Evolutionary conservation across 2,797 vertebrate species (phyloP), one percentile per base, ranked within the genome.

Genomic region (Leuciscus waleckii): DNA sequence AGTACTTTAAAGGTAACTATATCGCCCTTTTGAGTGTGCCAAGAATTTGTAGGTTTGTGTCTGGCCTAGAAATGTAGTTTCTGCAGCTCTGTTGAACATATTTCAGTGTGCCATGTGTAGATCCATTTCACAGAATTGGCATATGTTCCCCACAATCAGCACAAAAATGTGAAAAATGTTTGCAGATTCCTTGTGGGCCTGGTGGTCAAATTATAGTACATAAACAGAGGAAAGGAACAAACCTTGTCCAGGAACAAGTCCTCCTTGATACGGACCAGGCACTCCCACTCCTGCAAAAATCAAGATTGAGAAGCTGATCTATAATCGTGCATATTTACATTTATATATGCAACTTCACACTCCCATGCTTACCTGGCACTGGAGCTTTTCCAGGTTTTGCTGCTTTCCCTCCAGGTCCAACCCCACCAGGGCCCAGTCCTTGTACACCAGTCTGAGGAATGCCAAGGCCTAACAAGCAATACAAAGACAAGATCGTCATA

Each of bases 251-350:
- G 97, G 96, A 39, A 98, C 94, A 70, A 97, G 90, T 0, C 97
- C 97, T 0, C 97, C 97, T 8, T 98, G 98, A 85, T 97, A 98
- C 63, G 96, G 97, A 87, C 98, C 98, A 83, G 97, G 98, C 35
- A 99, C 94, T 29, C 97, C 97, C 85, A 98, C 96, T 88, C 98
- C 98, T 99, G 93, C 6, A 87, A 82, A 69, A 89, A 87, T 71
- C 78, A 11, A 79, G 75, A 7, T 5, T 21, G 63, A 29, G 32
- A 5, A 29, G 32, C 39, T 46, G 39, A 77, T 68, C 17, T 65
- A 39, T 26, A 26, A n/a, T 39, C 10, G 16, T 51, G 3, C 81
- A 82, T 23, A 35, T 61, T 39, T 26, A 17, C n/a, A 74, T 19
- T 4, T 32, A 16, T 8, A 69, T 35, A 46, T 54, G 29, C 61